Evolutionary conservation across 2,888 invertebrate genomes (phyloP), one percentile per base, ranked within the genome.

Genomic region (Sialis lutaria): DNA sequence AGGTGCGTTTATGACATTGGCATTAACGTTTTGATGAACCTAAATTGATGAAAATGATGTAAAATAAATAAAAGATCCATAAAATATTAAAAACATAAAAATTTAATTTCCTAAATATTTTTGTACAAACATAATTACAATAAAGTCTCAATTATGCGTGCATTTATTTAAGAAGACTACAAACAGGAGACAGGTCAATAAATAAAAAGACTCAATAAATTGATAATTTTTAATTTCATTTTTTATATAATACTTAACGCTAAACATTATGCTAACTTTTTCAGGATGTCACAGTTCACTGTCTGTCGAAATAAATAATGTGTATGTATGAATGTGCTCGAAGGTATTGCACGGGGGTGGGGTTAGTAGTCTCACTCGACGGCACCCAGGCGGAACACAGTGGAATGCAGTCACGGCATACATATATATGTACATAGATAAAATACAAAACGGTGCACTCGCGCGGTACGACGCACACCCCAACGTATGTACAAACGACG

Each of bases 201-300:
- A 22, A 22, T 22, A 22, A 22, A 22, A 22, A 22, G 22, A 22
- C 22, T 22, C 22, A 46, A 49, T 47, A 49, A 57, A 57, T 55
- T 52, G 54, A 57, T 58, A 56, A 53, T 56, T 53, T 60, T 59
- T 58, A 57, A 60, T 59, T 57, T 54, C 58, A 55, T 58, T 60
- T 51, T 51, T 61, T 58, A 58, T 60, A 61, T 60, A 61, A 61
- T 61, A 56, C 61, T 61, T 62, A 62, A 59, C 57, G 58, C 60
- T 61, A 61, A 55, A 56, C 57, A 60, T 45, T 45, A 45, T 59
- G 13, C 45, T 45, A 45, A 39, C 7, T 12, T 45, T n/a, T 35
- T 37, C 37, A 37, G 37, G 37, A 37, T 37, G 37, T 37, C 37
- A 37, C 37, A 37, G 37, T 37, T 37, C 37, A 37, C 37, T 37